Base-by-base conservation (phyloP, 1,140 invertebrate genomes). In the Lysiphlebus fabarum region DNA sequence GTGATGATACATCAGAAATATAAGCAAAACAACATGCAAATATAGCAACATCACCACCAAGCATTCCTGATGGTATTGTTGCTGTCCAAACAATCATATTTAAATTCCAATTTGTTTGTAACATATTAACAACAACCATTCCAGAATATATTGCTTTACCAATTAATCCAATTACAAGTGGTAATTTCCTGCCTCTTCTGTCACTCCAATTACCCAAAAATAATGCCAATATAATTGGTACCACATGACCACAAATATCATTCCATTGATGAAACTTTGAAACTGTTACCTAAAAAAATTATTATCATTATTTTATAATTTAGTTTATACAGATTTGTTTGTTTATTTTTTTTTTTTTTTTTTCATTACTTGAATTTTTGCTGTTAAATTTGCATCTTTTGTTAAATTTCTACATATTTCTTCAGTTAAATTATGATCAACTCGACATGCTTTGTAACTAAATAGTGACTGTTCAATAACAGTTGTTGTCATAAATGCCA, bases 171-270 rank as follows among this genome's bases (percentile, higher is more conserved):
- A 87, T 72, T 0, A 91, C 65, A 1, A 91, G 63, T 0, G 88
- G 83, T 5, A 87, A 62, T 70, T 90, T 89, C n/a, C 87, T 73
- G 0, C 87, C 87, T 5, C 83, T 73, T 62, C 82, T 83, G 68
- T 91, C 89, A 42, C 88, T 90, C 82, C 89, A 91, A 10, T 89
- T 84, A 1, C 90, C 90, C 14, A 90, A 75, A 69, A 90, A 90
- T 36, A 91, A 76, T 0, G 89, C 87, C n/a, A 91, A 71, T 4
- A 91, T 69, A 14, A 91, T 85, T 8, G 88, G 88, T 5, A 88
- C 79, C 0, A 85, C 69, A 64, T 90, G 86, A 0, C 83, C 83
- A 0, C 87, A 84, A 5, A 91, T 85, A 50, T 85, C 83, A 63
- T 90, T 88, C 83, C 86, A 90, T 70, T 90, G 86, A 64, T 87